Conservation (phyloP, 30 jellyfish, hydroid and myxozoan species). For the Mastigias papua region DNA sequence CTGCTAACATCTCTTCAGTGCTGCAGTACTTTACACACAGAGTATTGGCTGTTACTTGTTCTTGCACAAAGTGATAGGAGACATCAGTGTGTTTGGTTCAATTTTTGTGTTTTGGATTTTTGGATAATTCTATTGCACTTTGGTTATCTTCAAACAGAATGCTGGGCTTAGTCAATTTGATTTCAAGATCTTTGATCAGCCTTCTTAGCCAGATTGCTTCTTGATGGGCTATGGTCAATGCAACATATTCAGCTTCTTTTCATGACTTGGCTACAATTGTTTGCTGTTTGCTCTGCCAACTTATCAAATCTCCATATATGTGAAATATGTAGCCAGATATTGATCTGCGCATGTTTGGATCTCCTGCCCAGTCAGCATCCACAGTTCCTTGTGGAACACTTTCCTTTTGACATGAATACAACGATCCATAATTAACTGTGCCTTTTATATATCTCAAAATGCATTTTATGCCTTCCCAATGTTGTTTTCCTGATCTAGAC, state of each 20-base stretch:
- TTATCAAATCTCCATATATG: slow-evolving; percentile 10
- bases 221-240: not conserved
- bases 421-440: slow-evolving; percentile 31
- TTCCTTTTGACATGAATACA: not conserved
- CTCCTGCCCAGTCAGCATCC: slow-evolving; percentile 66
- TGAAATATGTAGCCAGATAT: slow-evolving; percentile 51
- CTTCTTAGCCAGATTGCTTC: slow-evolving; percentile 19
- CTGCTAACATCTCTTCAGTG: not conserved
- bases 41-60: not conserved
- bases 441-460: slow-evolving; percentile 49
- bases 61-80: not conserved
- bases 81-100: not conserved
- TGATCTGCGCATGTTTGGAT: slow-evolving; percentile 21
- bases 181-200: not conserved
- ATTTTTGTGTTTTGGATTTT: not conserved
- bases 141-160: not conserved
- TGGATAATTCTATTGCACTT: not conserved
- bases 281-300: slow-evolving; percentile 40
- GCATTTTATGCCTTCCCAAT: slow-evolving; percentile 49
- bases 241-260: slow-evolving; percentile 24
- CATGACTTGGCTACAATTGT: slow-evolving; percentile 17
- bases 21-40: not conserved
- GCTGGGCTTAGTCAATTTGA: not conserved
- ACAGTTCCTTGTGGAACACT: not conserved
- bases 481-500: slow-evolving; percentile 62